Evolutionary conservation across 2,113 vertebrate genomes (phyloP).

Genomic region (Mesitornis unicolor): DNA sequence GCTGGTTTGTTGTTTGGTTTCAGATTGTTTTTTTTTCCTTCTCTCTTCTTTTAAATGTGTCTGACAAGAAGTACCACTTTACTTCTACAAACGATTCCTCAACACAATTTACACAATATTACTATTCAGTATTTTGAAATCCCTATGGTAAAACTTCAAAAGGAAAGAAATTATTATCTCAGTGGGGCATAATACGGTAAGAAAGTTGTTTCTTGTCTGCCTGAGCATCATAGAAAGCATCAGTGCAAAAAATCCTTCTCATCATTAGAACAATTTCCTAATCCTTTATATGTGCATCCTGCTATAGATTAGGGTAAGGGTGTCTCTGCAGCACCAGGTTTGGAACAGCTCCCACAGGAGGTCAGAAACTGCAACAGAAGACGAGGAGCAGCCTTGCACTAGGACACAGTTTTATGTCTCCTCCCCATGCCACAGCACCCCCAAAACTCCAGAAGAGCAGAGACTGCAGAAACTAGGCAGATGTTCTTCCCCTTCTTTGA

Average conservation of each 20-base stretch:
- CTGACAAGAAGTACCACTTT: neutral
- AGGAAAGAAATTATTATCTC: neutral
- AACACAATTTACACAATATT: neutral
- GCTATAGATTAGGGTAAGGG: neutral
- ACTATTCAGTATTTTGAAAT: neutral
- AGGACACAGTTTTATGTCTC: neutral
- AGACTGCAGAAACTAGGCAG: neutral
- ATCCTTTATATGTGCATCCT: neutral
- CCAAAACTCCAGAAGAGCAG: neutral
- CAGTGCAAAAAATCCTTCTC: neutral
- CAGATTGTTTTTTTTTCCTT: neutral
- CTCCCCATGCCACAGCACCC: neutral
- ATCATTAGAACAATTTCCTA: neutral
- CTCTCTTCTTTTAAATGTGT: neutral
- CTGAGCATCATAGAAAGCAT: neutral
- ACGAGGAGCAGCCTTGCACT: neutral
- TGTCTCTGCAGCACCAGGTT: neutral
- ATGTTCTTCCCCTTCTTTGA: neutral
- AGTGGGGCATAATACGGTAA: neutral
- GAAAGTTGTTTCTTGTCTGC: neutral
- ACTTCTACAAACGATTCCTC: neutral
- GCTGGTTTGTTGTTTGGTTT: neutral
- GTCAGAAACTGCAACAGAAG: neutral
- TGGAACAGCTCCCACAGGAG: constrained; percentile 38
- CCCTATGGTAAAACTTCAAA: neutral